Percentiles rank a stretch among this genome's conserved stretches.
Evolutionary conservation across 2,797 vertebrate species (phyloP).

Genomic region (Australoheros facetus): DNA sequence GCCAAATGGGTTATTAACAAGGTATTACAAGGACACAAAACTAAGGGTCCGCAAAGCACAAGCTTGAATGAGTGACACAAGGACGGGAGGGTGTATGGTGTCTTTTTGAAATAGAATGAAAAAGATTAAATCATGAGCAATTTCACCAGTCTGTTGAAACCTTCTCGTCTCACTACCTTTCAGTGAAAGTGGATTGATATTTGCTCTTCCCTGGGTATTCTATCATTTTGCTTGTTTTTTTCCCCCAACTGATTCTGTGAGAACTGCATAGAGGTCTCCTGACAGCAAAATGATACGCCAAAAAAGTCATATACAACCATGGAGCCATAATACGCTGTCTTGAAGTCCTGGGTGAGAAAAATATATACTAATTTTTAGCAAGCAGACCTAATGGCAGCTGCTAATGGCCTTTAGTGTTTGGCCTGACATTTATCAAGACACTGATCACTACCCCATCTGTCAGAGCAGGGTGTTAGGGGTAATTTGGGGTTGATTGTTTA

Average conservation of each 20-base stretch:
- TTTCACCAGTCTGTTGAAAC: slow-evolving; percentile 31
- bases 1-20: slow-evolving; percentile 20
- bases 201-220: background rate
- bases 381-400: slow-evolving; percentile 29
- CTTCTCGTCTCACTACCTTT: slow-evolving; percentile 5
- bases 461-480: slow-evolving; percentile 21
- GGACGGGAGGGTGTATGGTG: background rate
- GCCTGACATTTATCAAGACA: slow-evolving; percentile 50
- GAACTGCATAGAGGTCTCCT: background rate
- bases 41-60: slow-evolving; percentile 1
- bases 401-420: slow-evolving; percentile 33
- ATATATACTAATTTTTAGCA: slow-evolving; percentile 18
- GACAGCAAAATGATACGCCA: background rate
- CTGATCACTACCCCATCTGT: slow-evolving; percentile 41
- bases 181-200: slow-evolving; percentile 25
- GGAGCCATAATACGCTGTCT: background rate
- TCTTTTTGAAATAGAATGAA: slow-evolving; percentile 20
- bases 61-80: slow-evolving; percentile 25
- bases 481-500: slow-evolving; percentile 28
- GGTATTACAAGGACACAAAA: slow-evolving; percentile 29
- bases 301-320: background rate
- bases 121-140: slow-evolving; percentile 43
- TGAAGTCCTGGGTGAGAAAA: slow-evolving; percentile 19
- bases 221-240: slow-evolving; percentile 1
- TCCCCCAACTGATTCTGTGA: background rate